Conservation (phyloP, 2,888 invertebrate species). For the Lasius fuliginosus region DNA sequence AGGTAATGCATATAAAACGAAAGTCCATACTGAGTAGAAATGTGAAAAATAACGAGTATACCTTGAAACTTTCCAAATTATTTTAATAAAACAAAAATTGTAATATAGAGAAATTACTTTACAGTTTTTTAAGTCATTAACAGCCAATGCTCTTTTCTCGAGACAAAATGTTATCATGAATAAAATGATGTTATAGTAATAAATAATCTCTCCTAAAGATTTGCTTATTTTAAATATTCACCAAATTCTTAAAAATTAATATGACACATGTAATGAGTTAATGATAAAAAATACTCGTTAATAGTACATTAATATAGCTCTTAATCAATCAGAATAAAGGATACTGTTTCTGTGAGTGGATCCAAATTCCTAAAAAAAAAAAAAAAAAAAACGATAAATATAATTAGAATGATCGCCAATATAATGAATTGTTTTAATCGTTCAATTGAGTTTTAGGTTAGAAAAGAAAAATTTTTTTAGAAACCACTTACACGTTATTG, state of each 20-base stretch:
- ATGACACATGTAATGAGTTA: background rate
- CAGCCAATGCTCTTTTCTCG: background rate
- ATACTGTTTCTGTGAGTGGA: constrained; percentile 97
- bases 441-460: constrained; percentile 54
- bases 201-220: background rate
- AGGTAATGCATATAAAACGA: constrained; percentile 99
- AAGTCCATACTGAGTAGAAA: constrained; percentile 90
- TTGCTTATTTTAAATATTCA: background rate
- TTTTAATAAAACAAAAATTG: background rate
- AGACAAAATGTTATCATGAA: background rate
- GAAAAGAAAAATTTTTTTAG: background rate
- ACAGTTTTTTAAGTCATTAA: background rate
- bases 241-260: background rate
- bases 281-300: background rate
- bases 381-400: constrained; percentile 56
- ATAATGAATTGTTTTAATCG: background rate
- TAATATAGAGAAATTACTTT: background rate
- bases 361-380: constrained; percentile 93
- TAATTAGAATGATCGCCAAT: constrained; percentile 1
- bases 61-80: background rate
- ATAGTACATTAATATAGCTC: background rate
- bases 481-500: constrained; percentile 95
- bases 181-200: background rate
- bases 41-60: constrained; percentile 7
- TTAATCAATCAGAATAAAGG: constrained; percentile 79